phyloP scores from a whole-genome alignment of 1,140 invertebrate genomes.

The Aricia agestis region DNA sequence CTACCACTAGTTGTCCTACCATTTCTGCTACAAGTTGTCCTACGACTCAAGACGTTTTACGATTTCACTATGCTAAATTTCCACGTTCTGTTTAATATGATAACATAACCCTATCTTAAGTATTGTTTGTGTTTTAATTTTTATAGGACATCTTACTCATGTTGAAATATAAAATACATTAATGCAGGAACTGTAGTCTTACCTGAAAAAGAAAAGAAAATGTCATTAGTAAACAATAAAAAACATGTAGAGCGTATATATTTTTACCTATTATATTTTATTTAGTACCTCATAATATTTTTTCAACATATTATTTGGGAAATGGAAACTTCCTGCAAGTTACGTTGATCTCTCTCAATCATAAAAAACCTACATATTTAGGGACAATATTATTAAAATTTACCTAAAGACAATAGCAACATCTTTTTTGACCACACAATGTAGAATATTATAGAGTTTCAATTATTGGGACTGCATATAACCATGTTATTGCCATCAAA shows the following conservation, averaged over 20 bases:
- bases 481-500: too few species aligned
- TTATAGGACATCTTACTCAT: not conserved
- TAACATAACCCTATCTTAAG: not conserved
- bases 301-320: not conserved
- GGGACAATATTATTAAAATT: too few species aligned
- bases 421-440: too few species aligned
- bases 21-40: not conserved
- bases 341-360: too few species aligned
- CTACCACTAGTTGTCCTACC: slow-evolving; percentile 21
- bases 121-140: not conserved
- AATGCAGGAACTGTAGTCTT: slow-evolving; percentile 25
- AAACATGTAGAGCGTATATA: not conserved
- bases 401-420: too few species aligned
- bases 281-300: not conserved
- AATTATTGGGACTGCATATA: too few species aligned
- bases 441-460: too few species aligned
- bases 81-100: not conserved
- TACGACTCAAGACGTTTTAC: not conserved
- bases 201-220: slow-evolving; percentile 44
- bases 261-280: too few species aligned
- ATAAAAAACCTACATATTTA: too few species aligned
- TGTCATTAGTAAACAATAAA: not conserved
- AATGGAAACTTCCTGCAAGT: too few species aligned
- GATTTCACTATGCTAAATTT: not conserved
- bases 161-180: not conserved